Base-by-base conservation (phyloP, 2,888 invertebrate species). In the Merodon equestris region DNA sequence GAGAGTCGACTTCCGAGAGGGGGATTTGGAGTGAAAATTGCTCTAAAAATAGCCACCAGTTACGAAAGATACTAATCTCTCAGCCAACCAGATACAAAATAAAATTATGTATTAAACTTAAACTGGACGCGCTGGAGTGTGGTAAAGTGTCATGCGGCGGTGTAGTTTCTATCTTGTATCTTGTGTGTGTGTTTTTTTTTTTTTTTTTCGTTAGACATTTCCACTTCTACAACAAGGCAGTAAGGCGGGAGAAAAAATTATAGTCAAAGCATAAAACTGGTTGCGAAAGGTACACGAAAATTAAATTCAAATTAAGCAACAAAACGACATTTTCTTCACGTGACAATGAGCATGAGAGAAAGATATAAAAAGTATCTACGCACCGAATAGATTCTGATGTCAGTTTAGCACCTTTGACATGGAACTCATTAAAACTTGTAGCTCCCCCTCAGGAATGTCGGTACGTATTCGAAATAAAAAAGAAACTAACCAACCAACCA, bases 61-160 rank as follows among this genome's bases (percentile, higher is more conserved):
- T 73, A 73, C 64, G 40, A 68, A 45, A 77, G 77, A 77, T 73
- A 70, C 68, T 53, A 73, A 81, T 81, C 79, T 74, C 44, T 58
- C 54, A 61, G 51, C 17, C 64, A 56, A 36, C 47, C 56, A 27
- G 40, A 61, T n/a, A 45, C 48, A 19, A 50, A 42, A 47, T 9
- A 51, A 57, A 18, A 56, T n/a, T 27, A 7, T 40, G 12, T 40
- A 10, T 40, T n/a, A 7, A n/a, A 47, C 44, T 7, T 27, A 18
- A 64, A 72, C 61, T 40, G 66, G 56, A 81, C 72, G 77, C 81
- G 73, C 68, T 81, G 44, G 57, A 77, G 81, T 81, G 81, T 81
- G 73, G 53, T 70, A 73, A 77, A 77, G 61, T 81, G 81, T 81
- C 81, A 77, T 81, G 81, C 77, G 63, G 76, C 51, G 67, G 51